These are phyloP conservation scores for Myotis davidii DNA, from an alignment of 2,113 vertebrate species.

Conservation along the genomic window DNA sequence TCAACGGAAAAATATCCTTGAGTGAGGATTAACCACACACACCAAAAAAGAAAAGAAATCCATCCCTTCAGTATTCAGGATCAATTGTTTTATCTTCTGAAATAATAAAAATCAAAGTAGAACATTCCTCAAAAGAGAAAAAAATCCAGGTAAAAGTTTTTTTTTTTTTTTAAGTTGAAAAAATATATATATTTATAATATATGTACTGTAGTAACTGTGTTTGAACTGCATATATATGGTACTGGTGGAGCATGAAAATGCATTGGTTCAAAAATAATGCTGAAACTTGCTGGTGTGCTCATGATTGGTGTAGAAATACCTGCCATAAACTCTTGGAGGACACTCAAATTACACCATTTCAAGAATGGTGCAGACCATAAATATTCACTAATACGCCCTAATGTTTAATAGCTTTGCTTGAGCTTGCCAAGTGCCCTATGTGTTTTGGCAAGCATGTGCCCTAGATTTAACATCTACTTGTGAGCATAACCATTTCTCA, in stretches of 20 bases:
- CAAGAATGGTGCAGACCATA: slow-evolving; percentile 9
- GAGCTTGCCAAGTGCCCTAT: slow-evolving; percentile 46
- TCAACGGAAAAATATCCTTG: too few species aligned
- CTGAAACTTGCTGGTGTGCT: background rate
- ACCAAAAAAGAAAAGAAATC: background rate
- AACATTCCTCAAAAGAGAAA: slow-evolving; percentile 44
- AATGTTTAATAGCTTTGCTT: slow-evolving; percentile 33
- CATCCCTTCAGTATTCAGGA: background rate
- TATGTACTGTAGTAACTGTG: background rate
- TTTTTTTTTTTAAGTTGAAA: too few species aligned
- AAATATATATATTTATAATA: too few species aligned
- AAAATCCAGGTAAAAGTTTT: background rate
- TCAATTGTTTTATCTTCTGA: slow-evolving; percentile 21
- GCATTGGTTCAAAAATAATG: background rate
- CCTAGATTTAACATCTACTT: slow-evolving; percentile 63
- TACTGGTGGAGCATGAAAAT: background rate
- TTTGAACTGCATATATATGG: background rate
- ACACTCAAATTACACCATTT: slow-evolving; percentile 24
- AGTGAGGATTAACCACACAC: too few species aligned
- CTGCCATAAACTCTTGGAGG: slow-evolving; percentile 20
- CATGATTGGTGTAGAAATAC: slow-evolving; percentile 30
- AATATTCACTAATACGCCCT: slow-evolving; percentile 61
- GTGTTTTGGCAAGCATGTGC: slow-evolving; percentile 33
- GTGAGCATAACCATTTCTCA: slow-evolving; percentile 60
- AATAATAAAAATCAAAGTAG: slow-evolving; percentile 19